Conservation (phyloP, 2,797 vertebrate genomes). For the Odontamblyopus rebecca region DNA sequence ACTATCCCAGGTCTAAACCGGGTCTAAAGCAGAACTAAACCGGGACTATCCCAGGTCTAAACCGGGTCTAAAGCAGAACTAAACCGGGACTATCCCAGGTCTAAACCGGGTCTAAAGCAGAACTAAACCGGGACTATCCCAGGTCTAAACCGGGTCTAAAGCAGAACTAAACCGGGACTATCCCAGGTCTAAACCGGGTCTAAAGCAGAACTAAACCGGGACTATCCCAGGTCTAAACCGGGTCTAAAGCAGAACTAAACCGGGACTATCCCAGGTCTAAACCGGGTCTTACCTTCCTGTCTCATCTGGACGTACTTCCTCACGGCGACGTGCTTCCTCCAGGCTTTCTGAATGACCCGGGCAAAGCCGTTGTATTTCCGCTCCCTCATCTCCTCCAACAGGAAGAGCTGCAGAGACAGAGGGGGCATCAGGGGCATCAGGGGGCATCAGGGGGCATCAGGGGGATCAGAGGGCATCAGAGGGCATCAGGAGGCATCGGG, state of each 20-base stretch:
- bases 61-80: background rate
- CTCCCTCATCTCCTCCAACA: slow-evolving; percentile 87
- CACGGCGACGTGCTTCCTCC: slow-evolving; percentile 84
- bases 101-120: too few species aligned
- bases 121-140: too few species aligned
- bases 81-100: background rate
- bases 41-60: background rate
- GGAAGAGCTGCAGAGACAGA: slow-evolving; percentile 73
- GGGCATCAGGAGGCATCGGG: too few species aligned
- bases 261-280: background rate
- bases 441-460: too few species aligned
- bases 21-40: background rate
- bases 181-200: background rate
- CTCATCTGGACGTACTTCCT: slow-evolving; percentile 85
- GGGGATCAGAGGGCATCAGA: too few species aligned
- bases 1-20: background rate
- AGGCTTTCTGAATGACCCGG: slow-evolving; percentile 85
- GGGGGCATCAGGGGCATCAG: background rate
- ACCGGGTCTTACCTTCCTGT: slow-evolving; percentile 79
- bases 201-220: background rate
- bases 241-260: background rate
- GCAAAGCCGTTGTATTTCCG: slow-evolving; percentile 83
- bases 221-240: background rate
- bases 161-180: too few species aligned
- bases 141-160: too few species aligned